Conservation (phyloP, 2,113 vertebrate species). For the Oenanthe melanoleuca region DNA sequence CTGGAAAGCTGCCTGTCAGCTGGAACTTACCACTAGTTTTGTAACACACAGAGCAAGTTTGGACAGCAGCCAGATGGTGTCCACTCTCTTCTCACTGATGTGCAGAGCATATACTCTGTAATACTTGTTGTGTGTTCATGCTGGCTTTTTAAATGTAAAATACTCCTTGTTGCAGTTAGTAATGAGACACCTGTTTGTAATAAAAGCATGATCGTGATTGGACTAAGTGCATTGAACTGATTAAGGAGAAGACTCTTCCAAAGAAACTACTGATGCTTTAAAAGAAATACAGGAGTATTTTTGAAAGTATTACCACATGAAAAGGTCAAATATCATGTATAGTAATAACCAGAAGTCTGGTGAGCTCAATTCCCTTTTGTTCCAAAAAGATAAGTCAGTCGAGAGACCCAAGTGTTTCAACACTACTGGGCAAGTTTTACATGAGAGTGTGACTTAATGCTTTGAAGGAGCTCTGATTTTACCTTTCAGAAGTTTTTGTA, state of each 20-base stretch:
- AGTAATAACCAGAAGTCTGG: not conserved
- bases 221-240: not conserved
- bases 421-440: not conserved
- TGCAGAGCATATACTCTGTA: not conserved
- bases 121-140: not conserved
- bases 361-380: not conserved
- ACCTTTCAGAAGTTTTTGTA: not conserved
- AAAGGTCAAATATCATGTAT: not conserved
- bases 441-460: not conserved
- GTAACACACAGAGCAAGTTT: not conserved
- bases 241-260: not conserved
- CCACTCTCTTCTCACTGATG: not conserved
- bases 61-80: not conserved
- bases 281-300: not conserved
- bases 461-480: not conserved
- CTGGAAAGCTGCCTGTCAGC: conserved; percentile 1
- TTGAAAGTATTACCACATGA: not conserved
- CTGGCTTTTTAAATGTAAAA: not conserved
- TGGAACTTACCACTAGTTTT: not conserved
- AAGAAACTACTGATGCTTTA: not conserved
- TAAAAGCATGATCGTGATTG: not conserved
- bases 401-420: not conserved
- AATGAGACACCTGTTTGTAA: not conserved
- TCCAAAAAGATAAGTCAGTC: not conserved
- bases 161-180: not conserved